A percentile compares a stretch with the other conserved stretches of the same genome.
Conservation (phyloP, 2,797 vertebrate species). For the Alcedo quadribrachys region DNA sequence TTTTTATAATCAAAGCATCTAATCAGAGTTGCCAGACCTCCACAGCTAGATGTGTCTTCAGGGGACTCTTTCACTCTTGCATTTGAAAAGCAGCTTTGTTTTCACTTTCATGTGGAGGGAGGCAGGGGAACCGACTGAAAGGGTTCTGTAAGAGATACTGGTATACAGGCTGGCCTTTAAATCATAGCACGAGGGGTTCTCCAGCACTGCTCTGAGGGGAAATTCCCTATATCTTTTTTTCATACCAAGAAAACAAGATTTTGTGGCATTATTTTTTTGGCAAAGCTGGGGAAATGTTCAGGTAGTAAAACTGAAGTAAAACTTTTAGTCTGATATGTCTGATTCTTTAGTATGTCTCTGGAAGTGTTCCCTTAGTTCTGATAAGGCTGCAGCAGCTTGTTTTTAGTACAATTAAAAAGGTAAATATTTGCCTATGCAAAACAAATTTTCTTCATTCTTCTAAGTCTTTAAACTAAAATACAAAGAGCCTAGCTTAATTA, state of each 20-base stretch:
- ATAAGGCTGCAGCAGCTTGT: not conserved
- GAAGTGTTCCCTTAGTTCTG: not conserved
- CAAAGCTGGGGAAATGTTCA: not conserved
- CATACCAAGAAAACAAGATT: not conserved
- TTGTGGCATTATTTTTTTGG: not conserved
- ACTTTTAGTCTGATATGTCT: not conserved
- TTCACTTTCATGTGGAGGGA: not conserved
- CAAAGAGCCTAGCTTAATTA: not conserved
- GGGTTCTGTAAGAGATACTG: not conserved
- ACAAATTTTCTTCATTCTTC: not conserved
- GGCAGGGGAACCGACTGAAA: not conserved
- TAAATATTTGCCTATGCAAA: not conserved
- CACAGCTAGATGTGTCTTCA: not conserved
- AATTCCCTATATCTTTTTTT: not conserved
- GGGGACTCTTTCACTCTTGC: not conserved
- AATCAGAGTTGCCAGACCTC: not conserved
- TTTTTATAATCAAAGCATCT: not conserved
- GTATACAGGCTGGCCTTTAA: not conserved
- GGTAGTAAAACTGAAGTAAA: not conserved
- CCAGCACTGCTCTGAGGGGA: not conserved
- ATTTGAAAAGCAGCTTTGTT: not conserved
- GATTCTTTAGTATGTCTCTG: not conserved
- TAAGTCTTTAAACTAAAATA: not conserved
- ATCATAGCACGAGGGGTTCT: accelerated
- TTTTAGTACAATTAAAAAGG: not conserved